Evolutionary conservation across 2,113 vertebrate species (phyloP).

Genomic region (Laticauda laticaudata): DNA sequence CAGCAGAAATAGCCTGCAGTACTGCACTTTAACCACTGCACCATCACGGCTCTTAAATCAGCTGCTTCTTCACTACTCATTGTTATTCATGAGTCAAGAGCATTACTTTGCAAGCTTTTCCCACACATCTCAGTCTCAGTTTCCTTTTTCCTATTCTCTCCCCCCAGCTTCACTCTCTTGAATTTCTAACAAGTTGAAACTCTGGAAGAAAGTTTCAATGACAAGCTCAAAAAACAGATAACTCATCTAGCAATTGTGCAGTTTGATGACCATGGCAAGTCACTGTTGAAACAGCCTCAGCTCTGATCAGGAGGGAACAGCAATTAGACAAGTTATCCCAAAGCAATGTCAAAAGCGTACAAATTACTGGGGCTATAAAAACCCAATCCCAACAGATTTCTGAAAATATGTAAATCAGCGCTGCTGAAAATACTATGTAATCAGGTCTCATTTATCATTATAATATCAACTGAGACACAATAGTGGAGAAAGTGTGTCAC

Average conservation of each 20-base stretch:
- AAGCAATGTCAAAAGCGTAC: conserved; percentile 67
- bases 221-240: conserved; percentile 55
- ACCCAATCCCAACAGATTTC: conserved; percentile 68
- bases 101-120: conserved; percentile 50
- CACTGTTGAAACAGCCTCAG: conserved; percentile 57
- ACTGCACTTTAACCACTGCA: too few relatives aligned
- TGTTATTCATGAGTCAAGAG: not conserved
- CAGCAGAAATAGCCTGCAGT: too few relatives aligned
- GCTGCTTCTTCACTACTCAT: not conserved
- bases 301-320: conserved; percentile 64
- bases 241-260: conserved; percentile 49
- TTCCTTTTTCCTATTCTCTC: not conserved
- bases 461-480: conserved; percentile 68
- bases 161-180: not conserved
- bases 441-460: conserved; percentile 75
- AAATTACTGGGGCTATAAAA: conserved; percentile 65
- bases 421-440: conserved; percentile 72
- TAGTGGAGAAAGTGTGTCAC: conserved; percentile 56
- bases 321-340: conserved; percentile 67
- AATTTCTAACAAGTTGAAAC: conserved; percentile 23
- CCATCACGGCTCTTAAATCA: too few relatives aligned
- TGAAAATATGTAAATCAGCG: conserved; percentile 77
- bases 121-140: conserved; percentile 37
- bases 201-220: conserved; percentile 49
- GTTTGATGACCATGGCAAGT: conserved; percentile 54